A percentile compares a stretch with the other conserved stretches of the same genome.
phyloP scores from a whole-genome alignment of 2,113 vertebrate genomes.

The Pelusios castaneus region DNA sequence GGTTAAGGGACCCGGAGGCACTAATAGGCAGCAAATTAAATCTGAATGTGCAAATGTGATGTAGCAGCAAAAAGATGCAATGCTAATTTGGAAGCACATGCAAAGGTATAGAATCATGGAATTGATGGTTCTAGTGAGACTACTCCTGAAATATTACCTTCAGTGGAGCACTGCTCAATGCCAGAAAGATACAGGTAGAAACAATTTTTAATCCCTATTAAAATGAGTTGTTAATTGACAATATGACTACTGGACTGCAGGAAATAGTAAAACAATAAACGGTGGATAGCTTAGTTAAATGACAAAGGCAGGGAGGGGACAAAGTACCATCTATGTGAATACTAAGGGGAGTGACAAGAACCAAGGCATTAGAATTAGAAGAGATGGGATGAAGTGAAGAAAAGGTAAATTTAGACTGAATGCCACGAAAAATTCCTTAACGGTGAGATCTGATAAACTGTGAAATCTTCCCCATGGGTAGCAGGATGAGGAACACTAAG shows the following conservation, averaged over 20 bases:
- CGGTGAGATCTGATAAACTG: accelerated
- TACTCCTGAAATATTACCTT: background rate
- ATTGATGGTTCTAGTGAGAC: accelerated
- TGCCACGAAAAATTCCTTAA: background rate
- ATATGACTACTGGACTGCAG: too few species aligned
- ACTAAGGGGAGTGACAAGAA: background rate
- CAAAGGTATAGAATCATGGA: background rate
- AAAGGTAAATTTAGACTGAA: background rate
- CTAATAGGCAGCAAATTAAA: background rate
- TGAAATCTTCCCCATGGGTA: background rate
- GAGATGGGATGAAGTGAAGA: background rate
- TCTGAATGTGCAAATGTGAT: background rate
- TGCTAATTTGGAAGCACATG: background rate
- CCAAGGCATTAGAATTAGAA: background rate
- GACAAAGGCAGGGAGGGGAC: accelerated
- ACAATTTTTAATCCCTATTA: background rate
- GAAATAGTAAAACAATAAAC: too few species aligned
- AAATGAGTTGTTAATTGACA: background rate
- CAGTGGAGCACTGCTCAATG: background rate
- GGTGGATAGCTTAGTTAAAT: background rate
- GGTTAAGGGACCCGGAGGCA: background rate
- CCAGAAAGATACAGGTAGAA: background rate
- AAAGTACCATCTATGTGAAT: background rate
- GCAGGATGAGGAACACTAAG: background rate
- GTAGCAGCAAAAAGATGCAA: background rate